phyloP scores from a whole-genome alignment of 2,888 invertebrate genomes.

The Drosophila rubida region DNA sequence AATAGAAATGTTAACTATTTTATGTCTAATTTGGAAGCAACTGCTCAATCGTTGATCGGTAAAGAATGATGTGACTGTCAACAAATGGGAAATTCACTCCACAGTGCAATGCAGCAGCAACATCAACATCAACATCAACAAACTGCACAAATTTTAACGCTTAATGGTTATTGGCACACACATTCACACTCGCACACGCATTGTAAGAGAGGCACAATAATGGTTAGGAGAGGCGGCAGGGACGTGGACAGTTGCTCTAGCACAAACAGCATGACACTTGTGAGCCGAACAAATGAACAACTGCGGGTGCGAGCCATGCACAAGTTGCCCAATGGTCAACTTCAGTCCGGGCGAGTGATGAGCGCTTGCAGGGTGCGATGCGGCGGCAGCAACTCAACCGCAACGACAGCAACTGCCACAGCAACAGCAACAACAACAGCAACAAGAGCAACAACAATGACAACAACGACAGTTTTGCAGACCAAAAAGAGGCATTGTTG shows the following conservation, averaged over 20 bases:
- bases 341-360: neutral
- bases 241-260: constrained; percentile 3
- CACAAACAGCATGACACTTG: constrained; percentile 76
- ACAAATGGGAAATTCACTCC: neutral
- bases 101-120: constrained; percentile 19
- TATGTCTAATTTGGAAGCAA: no score
- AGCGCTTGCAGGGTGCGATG: neutral
- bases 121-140: constrained; percentile 30
- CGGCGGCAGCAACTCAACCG: constrained; percentile 46
- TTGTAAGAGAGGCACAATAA: constrained; percentile 13
- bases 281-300: constrained; percentile 70
- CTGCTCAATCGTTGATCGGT: neutral
- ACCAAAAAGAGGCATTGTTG: constrained; percentile 37
- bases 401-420: constrained; percentile 59
- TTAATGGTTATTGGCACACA: constrained; percentile 75
- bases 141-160: constrained; percentile 69
- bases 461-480: constrained; percentile 20
- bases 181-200: constrained; percentile 31
- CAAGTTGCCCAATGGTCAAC: constrained; percentile 56
- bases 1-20: no score
- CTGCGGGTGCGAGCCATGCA: constrained; percentile 56
- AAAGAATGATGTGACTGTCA: neutral
- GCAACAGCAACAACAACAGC: constrained; percentile 50
- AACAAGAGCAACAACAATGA: constrained; percentile 47
- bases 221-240: neutral